A percentile compares a stretch with the other conserved stretches of the same genome.
phyloP scores from a whole-genome alignment of 2,888 invertebrate genomes.

The Sinotaia quadrata region DNA sequence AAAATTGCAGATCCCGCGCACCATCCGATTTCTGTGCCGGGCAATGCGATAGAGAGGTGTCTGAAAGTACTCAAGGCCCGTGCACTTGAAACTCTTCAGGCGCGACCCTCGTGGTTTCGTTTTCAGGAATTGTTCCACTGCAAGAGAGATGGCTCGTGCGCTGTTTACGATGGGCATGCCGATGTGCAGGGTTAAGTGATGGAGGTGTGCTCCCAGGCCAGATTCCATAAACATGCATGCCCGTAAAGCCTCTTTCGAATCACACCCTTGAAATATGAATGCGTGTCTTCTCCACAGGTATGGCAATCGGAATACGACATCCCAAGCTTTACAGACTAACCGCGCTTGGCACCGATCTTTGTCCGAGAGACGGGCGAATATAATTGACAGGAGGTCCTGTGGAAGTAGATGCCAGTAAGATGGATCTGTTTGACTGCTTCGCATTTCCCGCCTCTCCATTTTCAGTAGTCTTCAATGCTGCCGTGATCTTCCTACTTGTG shows the following conservation, averaged over 20 bases:
- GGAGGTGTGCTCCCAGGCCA: conserved; percentile 8
- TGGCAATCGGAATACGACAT: conserved; percentile 9
- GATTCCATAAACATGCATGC: conserved; percentile 3
- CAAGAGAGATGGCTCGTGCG: conserved; percentile 5
- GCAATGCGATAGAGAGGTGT: conserved; percentile 25
- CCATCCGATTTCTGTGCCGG: conserved; percentile 17
- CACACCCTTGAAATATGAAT: conserved; percentile 2
- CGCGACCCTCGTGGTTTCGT: not conserved
- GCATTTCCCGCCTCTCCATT: too few relatives aligned
- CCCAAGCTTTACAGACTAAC: conserved; percentile 5
- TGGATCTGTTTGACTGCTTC: too few relatives aligned
- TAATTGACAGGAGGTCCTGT: not conserved
- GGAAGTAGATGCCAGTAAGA: conserved; percentile 14
- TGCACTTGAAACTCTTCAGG: conserved; percentile 15
- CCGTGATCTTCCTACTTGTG: too few relatives aligned
- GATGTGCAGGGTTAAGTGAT: conserved; percentile 9
- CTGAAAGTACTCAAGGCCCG: conserved; percentile 24
- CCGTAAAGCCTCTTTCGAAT: not conserved
- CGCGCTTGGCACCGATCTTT: conserved; percentile 13
- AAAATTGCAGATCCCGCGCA: conserved; percentile 14
- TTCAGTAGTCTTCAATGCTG: too few relatives aligned
- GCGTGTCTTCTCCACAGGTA: conserved; percentile 10
- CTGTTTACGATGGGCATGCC: conserved; percentile 16
- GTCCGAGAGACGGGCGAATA: conserved; percentile 6
- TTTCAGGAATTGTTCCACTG: conserved; percentile 15